Conservation (phyloP, 2,797 vertebrate species). For the Pantherophis alleghaniensis region DNA sequence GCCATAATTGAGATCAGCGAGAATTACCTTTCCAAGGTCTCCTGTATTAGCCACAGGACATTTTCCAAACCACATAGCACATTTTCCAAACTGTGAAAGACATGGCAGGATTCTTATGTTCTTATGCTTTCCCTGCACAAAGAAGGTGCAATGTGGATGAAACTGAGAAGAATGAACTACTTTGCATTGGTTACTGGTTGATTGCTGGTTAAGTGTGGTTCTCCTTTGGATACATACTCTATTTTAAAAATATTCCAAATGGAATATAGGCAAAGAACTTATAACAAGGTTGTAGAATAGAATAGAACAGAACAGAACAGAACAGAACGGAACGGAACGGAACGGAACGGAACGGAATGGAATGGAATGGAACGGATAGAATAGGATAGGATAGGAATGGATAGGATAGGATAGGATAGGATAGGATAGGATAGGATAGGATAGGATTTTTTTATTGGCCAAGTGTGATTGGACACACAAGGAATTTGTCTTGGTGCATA, state of each 20-base stretch:
- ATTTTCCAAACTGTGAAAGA: neutral
- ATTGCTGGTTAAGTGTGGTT: neutral
- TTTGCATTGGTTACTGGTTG: neutral
- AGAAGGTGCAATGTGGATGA: neutral
- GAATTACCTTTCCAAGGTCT: neutral
- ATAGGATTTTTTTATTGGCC: too few relatives aligned
- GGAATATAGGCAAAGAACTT: neutral
- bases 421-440: too few relatives aligned
- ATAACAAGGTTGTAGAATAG: neutral
- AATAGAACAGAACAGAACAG: too few relatives aligned
- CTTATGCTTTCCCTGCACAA: neutral
- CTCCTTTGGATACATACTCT: neutral
- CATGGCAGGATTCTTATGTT: neutral
- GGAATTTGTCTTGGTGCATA: too few relatives aligned
- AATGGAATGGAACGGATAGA: fast-evolving
- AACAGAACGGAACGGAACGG: too few relatives aligned
- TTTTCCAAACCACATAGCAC: neutral
- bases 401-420: too few relatives aligned
- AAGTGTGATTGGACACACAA: too few relatives aligned
- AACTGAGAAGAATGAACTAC: neutral
- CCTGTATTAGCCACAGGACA: neutral
- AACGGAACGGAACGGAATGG: too few relatives aligned
- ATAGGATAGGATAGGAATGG: too few relatives aligned
- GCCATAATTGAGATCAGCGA: neutral
- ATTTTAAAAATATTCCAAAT: neutral